These are phyloP conservation scores for Ellobius talpinus DNA, from an alignment of 2,113 vertebrate species.

Conservation along the genomic window DNA sequence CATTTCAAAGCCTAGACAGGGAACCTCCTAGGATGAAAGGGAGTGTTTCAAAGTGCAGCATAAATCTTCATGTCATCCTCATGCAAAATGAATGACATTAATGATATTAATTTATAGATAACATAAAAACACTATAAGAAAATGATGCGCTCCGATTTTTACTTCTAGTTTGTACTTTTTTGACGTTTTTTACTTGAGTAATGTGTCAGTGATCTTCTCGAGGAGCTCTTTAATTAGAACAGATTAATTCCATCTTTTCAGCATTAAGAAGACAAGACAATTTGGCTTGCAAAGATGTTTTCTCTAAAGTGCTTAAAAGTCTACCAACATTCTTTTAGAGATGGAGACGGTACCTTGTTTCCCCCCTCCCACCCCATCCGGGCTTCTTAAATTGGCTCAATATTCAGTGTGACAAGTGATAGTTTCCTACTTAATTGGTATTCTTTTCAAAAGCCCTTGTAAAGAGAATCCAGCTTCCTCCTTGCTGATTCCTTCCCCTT, in stretches of 20 bases:
- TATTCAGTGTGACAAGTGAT: slow-evolving; percentile 44
- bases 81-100: slow-evolving; percentile 68
- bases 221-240: slow-evolving; percentile 68
- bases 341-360: slow-evolving; percentile 19
- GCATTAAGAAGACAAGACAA: slow-evolving; percentile 55
- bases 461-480: slow-evolving; percentile 45
- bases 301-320: slow-evolving; percentile 53
- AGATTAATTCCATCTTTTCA: slow-evolving; percentile 62
- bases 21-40: slow-evolving; percentile 68
- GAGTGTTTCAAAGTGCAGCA: slow-evolving; percentile 70
- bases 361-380: slow-evolving; percentile 34
- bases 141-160: slow-evolving; percentile 64
- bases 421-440: slow-evolving; percentile 64
- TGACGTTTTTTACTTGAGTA: slow-evolving; percentile 39
- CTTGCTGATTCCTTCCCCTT: slow-evolving; percentile 50
- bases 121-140: slow-evolving; percentile 61
- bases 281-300: slow-evolving; percentile 41
- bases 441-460: slow-evolving; percentile 38
- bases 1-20: slow-evolving; percentile 75
- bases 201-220: slow-evolving; percentile 50
- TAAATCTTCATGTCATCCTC: slow-evolving; percentile 74
- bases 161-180: slow-evolving; percentile 66
- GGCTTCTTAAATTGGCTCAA: slow-evolving; percentile 35
- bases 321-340: slow-evolving; percentile 37
- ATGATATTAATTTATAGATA: slow-evolving; percentile 74